Evolutionary conservation across 2,113 vertebrate genomes (phyloP), one percentile per base, ranked within the genome.

Genomic region (Alectura lathami): DNA sequence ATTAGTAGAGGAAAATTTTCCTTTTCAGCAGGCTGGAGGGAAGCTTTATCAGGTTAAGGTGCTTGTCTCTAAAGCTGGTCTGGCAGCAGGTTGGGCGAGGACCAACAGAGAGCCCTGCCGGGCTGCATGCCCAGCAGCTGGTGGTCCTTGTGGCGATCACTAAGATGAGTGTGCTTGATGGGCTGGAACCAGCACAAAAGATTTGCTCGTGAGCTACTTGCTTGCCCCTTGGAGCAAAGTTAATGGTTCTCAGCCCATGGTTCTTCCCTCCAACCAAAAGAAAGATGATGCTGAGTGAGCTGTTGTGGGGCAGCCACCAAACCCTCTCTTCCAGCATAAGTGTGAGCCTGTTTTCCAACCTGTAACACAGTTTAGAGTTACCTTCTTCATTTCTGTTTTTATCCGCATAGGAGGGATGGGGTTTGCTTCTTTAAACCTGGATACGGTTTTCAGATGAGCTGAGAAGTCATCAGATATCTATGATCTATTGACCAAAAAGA

Each of bases 341-440:
- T 4, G 7, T 6, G 4, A 10, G 32, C 18, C 21, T 2, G 2
- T 12, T 30, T 48, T 76, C 30, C 3, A 4, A 56, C 32, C 23
- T 16, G 29, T 40, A 51, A 1, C 13, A 5, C 11, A 0, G 0
- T 43, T 62, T 27, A 30, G n/a, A 48, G 20, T 59, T 62, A 63
- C 21, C 9, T 88, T 69, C 88, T 47, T 17, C 18, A 13, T 27
- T 83, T 62, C 34, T 40, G 32, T 8, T 34, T 77, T 75, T 13
- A 22, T 62, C 64, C 54, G 64, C 32, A 9, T 22, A 27, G 60
- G 20, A 84, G 17, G 27, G 34, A 53, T 79, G 57, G 32, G 43
- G 8, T 83, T 86, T 53, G 32, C 59, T 80, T 4, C 72, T 86
- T 56, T 8, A 57, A 18, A 0, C 0, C 62, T 69, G 0, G 0